Base-by-base conservation (phyloP, 1,140 invertebrate species). In the Brachionus manjavacas region DNA sequence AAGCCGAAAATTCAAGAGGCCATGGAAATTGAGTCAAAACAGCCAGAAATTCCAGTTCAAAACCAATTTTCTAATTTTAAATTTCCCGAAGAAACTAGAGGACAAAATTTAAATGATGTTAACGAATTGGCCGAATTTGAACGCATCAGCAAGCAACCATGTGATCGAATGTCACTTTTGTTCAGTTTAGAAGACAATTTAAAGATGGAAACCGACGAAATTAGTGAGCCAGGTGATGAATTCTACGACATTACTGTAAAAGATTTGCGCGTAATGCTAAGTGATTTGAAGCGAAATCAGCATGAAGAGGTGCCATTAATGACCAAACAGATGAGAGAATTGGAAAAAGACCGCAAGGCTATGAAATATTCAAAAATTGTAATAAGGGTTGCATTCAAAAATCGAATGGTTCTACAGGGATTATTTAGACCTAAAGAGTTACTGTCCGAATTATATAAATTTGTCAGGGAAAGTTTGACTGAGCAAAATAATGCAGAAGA, bases 31-130 rank as follows among this genome's bases (percentile, higher is more conserved):
- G 78, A 55, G 25, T 25, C 16, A 6, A 49, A 80, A 16, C 43
- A 41, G n/a, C 14, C 8, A 55, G 41, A 79, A 49, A 4, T 25
- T 25, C 76, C 9, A 79, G 20, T 43, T 52, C 78, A 60, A 35
- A 81, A 81, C 20, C 49, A 81, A 43, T 81, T 81, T 81, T 28
- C 52, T 14, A 81, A 81, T 64, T 81, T 81, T 64, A 81, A 81
- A 81, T 81, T 81, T 81, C 79, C 79, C 31, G 79, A 81, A 64
- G 79, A 81, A 68, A 81, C 79, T 11, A 81, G 35, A 64, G 79
- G 79, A 39, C 12, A 81, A 68, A 39, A 68, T 35, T 81, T 81
- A 35, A 81, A 81, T 68, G 41, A 60, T 35, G 23, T 81, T 2
- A 81, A 81, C 52, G 79, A 81, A 46, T n/a, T 81, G 25, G 79